Percentiles rank a stretch among this genome's conserved stretches.
phyloP scores from a whole-genome alignment of 2,888 invertebrate genomes.

The Xanthia togata region DNA sequence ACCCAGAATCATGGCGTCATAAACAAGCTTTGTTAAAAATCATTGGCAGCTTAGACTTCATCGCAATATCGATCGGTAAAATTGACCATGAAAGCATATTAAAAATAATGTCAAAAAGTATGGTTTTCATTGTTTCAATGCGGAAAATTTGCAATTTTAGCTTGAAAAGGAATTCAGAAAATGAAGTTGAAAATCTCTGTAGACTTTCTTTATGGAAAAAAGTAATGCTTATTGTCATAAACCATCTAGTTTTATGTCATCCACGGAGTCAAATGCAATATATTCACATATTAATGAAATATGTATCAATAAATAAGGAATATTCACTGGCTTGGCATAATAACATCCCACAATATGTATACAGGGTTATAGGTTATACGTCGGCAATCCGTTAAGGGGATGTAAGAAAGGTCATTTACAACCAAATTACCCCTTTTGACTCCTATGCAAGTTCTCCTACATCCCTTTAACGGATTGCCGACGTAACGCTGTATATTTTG shows the following conservation, averaged over 20 bases:
- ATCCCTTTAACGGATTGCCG: no score
- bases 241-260: neutral
- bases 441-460: no score
- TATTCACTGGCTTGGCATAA: neutral
- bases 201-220: neutral
- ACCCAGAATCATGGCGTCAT: constrained; percentile 45
- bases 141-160: neutral
- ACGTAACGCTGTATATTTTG: no score
- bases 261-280: neutral
- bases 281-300: neutral
- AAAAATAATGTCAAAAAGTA: neutral
- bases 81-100: constrained; percentile 8
- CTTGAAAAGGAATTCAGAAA: neutral
- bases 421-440: no score
- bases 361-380: no score
- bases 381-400: no score
- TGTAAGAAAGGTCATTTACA: no score
- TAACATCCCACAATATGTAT: neutral
- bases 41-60: neutral
- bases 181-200: constrained; percentile 2
- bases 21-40: constrained; percentile 16
- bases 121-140: neutral
- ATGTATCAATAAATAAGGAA: neutral
- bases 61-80: neutral
- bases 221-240: constrained; percentile 11